Evolutionary conservation across 2,113 vertebrate species (phyloP).

Genomic region (Lepisosteus oculatus): DNA sequence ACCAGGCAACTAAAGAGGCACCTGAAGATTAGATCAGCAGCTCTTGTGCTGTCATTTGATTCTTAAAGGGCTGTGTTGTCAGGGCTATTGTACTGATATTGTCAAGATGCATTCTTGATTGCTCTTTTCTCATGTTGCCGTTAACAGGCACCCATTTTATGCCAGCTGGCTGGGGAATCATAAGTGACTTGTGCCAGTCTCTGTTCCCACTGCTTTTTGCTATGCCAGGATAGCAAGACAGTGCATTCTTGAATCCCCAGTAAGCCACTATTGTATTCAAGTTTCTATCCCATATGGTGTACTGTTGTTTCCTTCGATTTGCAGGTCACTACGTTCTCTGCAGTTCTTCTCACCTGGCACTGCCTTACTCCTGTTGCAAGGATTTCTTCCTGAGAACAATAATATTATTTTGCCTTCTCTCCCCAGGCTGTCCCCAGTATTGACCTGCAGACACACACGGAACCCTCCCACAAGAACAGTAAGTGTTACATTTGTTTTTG

Average conservation of each 20-base stretch:
- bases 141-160: neutral
- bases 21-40: too few species aligned
- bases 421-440: neutral
- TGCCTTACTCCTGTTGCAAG: too few species aligned
- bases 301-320: conserved; percentile 1
- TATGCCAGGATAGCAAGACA: conserved; percentile 6
- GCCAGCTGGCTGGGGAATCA: conserved; percentile 2
- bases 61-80: neutral
- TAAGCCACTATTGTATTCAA: conserved; percentile 2
- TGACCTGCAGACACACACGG: neutral
- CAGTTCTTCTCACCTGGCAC: neutral
- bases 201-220: conserved; percentile 4
- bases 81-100: too few species aligned
- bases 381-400: too few species aligned
- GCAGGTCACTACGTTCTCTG: neutral
- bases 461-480: too few species aligned
- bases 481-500: too few species aligned
- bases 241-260: conserved; percentile 4
- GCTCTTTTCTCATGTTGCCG: neutral
- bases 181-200: neutral
- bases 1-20: too few species aligned
- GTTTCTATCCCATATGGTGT: neutral
- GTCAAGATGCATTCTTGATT: neutral
- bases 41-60: neutral
- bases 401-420: too few species aligned